Percentiles rank a stretch among this genome's conserved stretches.
Evolutionary conservation across 1,140 invertebrate genomes (phyloP).

Genomic region (Lasioglossum baleicum): DNA sequence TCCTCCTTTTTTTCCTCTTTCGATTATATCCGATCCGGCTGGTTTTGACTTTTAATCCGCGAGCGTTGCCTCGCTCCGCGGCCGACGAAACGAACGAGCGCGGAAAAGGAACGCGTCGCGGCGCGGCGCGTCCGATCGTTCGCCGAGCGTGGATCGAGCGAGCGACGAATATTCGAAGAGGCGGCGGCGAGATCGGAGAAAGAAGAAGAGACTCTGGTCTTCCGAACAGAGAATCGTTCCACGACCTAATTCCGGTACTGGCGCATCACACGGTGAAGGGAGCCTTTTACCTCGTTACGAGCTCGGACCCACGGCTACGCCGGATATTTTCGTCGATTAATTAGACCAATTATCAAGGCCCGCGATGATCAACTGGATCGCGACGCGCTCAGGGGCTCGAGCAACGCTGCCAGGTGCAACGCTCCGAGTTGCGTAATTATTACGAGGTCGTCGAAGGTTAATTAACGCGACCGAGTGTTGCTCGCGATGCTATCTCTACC

Average conservation of each 20-base stretch:
- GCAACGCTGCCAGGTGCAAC: slow-evolving; percentile 6
- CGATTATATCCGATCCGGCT: neutral
- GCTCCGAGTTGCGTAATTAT: slow-evolving; percentile 52
- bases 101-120: no score
- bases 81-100: no score
- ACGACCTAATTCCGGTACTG: slow-evolving; percentile 6
- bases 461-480: slow-evolving; percentile 48
- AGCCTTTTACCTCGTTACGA: slow-evolving; percentile 7
- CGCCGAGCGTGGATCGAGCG: no score
- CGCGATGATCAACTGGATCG: neutral
- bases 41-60: no score
- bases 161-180: no score
- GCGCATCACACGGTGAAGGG: slow-evolving; percentile 1
- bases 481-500: no score
- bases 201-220: no score
- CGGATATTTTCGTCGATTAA: slow-evolving; percentile 18
- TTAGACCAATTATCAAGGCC: slow-evolving; percentile 10
- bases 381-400: neutral
- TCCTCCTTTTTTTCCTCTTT: neutral
- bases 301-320: neutral
- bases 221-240: no score
- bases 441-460: slow-evolving; percentile 48
- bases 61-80: no score
- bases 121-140: no score
- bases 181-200: no score